phyloP scores from a whole-genome alignment of 2,113 vertebrate species.

The Tetrao urogallus region DNA sequence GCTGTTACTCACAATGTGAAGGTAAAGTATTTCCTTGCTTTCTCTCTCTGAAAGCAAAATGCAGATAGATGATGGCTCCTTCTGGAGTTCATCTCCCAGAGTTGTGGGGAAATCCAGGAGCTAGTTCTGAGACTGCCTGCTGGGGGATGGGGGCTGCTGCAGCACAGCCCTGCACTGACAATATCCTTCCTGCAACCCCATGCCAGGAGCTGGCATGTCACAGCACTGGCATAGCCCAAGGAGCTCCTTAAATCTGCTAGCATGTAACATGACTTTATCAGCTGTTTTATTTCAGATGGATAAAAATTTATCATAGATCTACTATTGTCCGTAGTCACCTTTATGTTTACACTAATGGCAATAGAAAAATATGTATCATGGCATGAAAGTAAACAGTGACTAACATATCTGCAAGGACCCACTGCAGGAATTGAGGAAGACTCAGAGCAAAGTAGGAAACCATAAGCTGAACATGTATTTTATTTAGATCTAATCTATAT shows the following conservation, averaged over 20 bases:
- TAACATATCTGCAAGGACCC: neutral
- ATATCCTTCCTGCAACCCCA: neutral
- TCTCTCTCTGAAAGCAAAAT: neutral
- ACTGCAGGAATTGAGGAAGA: neutral
- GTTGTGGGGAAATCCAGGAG: neutral
- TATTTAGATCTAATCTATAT: conserved; percentile 1
- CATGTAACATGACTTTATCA: neutral
- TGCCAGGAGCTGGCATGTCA: rapidly evolving
- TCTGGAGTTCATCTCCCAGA: neutral
- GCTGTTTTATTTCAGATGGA: conserved; percentile 1
- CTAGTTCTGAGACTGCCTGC: neutral
- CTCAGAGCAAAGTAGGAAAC: neutral
- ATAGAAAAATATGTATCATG: neutral
- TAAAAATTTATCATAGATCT: neutral
- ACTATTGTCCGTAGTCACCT: neutral
- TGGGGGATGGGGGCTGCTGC: neutral
- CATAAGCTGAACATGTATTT: neutral
- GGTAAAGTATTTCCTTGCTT: neutral
- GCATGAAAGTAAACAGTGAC: neutral
- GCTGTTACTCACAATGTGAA: neutral
- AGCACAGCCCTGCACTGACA: rapidly evolving
- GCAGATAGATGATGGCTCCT: neutral
- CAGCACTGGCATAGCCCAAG: neutral
- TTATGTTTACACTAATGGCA: neutral
- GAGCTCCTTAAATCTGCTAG: neutral